Conservation (phyloP, 2,888 invertebrate species). For the Ctenicera cuprea region DNA sequence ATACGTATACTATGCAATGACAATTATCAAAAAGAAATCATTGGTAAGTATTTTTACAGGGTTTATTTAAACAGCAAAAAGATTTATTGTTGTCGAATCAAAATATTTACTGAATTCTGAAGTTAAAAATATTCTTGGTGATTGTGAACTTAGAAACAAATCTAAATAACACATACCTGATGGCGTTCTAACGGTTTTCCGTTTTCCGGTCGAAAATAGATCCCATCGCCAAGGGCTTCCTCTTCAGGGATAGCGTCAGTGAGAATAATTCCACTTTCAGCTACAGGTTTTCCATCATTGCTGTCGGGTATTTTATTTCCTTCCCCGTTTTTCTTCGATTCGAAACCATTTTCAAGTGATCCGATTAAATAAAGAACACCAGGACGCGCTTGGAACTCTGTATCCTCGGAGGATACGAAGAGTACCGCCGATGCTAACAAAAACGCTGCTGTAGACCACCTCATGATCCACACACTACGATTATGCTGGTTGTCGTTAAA, state of each 20-base stretch:
- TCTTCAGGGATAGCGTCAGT: slow-evolving; percentile 58
- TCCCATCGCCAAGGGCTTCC: slow-evolving; percentile 65
- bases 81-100: too few species aligned
- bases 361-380: slow-evolving; percentile 64
- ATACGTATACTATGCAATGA: too few species aligned
- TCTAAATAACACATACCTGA: slow-evolving; percentile 8
- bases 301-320: not conserved
- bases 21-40: too few species aligned
- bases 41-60: too few species aligned
- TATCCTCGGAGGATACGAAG: slow-evolving; percentile 20
- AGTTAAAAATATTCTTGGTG: not conserved
- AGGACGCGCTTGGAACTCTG: slow-evolving; percentile 11
- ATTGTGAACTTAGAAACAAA: not conserved
- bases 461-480: slow-evolving; percentile 48
- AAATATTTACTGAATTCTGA: too few species aligned
- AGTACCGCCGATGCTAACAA: slow-evolving; percentile 23
- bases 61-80: too few species aligned
- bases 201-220: slow-evolving; percentile 66
- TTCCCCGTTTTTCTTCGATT: slow-evolving; percentile 21
- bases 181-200: slow-evolving; percentile 56
- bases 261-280: slow-evolving; percentile 46
- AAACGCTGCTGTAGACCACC: slow-evolving; percentile 41
- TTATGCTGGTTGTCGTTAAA: not conserved
- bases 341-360: slow-evolving; percentile 25
- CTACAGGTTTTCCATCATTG: not conserved